A percentile compares a stretch with the other conserved stretches of the same genome.
phyloP scores from a whole-genome alignment of 2,113 vertebrate genomes.

The Plotosus lineatus region DNA sequence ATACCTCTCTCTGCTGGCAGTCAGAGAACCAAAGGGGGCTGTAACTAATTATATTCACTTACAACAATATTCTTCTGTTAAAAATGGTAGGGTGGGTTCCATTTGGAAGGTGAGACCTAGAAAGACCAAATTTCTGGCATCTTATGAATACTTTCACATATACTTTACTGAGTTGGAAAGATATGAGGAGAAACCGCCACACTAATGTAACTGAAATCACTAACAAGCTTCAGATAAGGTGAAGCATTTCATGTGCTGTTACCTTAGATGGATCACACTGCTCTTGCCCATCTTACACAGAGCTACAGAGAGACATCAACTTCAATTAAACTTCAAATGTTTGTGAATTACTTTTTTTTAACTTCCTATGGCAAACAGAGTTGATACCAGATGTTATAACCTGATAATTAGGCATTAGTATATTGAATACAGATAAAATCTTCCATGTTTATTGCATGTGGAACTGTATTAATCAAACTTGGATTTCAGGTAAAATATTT shows the following conservation, averaged over 20 bases:
- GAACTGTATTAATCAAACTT: background rate
- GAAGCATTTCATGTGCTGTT: background rate
- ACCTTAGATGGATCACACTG: conserved; percentile 13
- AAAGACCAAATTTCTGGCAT: conserved; percentile 65
- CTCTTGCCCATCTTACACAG: background rate
- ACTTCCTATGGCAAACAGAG: background rate
- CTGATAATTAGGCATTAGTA: background rate
- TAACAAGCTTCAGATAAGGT: conserved; percentile 16
- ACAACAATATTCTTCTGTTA: conserved; percentile 62
- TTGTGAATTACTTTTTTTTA: background rate
- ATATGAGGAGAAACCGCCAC: conserved; percentile 7
- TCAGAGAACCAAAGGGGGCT: conserved; percentile 61
- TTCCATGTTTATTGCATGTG: background rate
- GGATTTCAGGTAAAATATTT: background rate
- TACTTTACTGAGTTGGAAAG: conserved; percentile 32
- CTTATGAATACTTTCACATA: conserved; percentile 59
- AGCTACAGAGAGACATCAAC: background rate
- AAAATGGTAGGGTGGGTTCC: conserved; percentile 67
- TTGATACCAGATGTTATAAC: background rate
- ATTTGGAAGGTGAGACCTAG: conserved; percentile 68
- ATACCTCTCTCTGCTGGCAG: conserved; percentile 42
- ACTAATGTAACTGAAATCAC: background rate
- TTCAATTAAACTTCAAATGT: background rate
- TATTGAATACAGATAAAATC: conserved; percentile 5
- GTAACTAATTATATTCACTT: conserved; percentile 65